phyloP scores from a whole-genome alignment of 2,888 invertebrate genomes.

The Lasioglossum marginatum region DNA sequence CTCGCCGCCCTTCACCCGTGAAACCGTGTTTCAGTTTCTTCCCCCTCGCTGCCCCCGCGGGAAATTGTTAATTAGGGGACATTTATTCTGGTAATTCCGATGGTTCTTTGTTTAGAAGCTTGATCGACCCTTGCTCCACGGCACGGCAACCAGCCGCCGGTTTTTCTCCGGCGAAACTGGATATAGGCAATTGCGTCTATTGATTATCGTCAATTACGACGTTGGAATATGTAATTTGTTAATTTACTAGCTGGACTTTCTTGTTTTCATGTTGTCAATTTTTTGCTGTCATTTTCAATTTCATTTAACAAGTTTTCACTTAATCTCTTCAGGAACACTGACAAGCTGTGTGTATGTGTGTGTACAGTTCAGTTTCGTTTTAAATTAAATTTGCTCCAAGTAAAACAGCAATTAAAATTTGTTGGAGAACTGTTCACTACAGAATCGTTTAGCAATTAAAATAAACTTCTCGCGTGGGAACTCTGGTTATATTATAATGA shows the following conservation, averaged over 20 bases:
- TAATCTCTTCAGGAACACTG: background rate
- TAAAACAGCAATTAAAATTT: no score
- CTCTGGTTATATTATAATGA: no score
- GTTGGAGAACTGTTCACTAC: no score
- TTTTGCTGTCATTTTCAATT: background rate
- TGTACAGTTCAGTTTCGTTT: no score
- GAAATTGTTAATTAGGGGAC: conserved; percentile 21
- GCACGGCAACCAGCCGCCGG: background rate
- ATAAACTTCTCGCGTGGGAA: no score
- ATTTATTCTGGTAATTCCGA: conserved; percentile 11
- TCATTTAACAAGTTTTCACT: background rate
- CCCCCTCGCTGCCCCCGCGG: background rate
- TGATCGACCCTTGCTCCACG: background rate
- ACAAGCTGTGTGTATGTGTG: background rate
- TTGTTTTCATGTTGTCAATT: background rate
- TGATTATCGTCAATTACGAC: background rate
- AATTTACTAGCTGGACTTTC: background rate
- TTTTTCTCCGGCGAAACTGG: background rate
- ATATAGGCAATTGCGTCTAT: background rate
- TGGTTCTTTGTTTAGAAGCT: background rate
- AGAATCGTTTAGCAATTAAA: no score
- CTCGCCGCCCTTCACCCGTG: conserved; percentile 5
- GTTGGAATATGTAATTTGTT: background rate
- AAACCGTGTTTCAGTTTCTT: conserved; percentile 23
- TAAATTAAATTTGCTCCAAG: no score